Conservation (phyloP, 2,113 vertebrate species). For the Syngnathoides biaculeatus region DNA sequence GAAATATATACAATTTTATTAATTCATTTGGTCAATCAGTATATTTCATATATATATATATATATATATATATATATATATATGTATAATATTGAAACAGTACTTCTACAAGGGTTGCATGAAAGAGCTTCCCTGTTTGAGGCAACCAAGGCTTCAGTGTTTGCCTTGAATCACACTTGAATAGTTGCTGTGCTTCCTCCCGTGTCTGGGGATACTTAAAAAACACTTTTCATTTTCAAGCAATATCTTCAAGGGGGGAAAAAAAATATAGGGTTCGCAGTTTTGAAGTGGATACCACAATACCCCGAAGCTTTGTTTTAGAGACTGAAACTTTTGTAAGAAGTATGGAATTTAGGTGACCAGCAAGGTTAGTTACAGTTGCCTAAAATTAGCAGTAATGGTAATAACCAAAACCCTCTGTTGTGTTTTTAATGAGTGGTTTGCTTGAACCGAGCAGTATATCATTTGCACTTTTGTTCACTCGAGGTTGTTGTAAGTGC, state of each 20-base stretch:
- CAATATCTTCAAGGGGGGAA: neutral
- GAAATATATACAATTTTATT: no score
- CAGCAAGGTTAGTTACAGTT: neutral
- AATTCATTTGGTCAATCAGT: no score
- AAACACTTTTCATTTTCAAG: neutral
- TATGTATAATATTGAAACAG: no score
- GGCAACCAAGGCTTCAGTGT: constrained; percentile 14
- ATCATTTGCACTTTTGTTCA: no score
- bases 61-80: no score
- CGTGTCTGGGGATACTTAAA: neutral
- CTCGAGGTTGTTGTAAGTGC: no score
- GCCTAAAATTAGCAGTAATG: no score
- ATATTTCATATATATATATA: no score
- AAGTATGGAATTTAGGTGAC: neutral
- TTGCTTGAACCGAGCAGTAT: no score
- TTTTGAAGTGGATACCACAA: neutral
- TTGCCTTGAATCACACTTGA: constrained; percentile 26
- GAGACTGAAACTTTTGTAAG: neutral
- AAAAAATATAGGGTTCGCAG: neutral
- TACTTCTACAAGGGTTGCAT: constrained; percentile 18
- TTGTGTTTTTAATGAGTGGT: no score
- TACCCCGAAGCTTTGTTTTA: neutral
- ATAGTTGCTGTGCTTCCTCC: neutral
- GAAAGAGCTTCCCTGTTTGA: constrained; percentile 23
- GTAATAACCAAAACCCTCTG: no score